Conservation (phyloP, 2,797 vertebrate genomes). For the Gymnopithys bicolor region DNA sequence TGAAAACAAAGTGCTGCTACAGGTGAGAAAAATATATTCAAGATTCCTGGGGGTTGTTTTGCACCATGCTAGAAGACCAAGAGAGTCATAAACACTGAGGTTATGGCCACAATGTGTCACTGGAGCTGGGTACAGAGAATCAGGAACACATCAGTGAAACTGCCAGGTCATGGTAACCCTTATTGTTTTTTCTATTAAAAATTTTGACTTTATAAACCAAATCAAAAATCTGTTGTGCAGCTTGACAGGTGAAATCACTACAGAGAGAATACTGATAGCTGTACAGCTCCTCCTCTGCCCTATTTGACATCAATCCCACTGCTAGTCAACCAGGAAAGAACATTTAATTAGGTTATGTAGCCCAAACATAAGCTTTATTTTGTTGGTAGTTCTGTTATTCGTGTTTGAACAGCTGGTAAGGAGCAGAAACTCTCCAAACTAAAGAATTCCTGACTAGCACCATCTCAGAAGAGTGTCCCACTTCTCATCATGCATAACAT, state of each 20-base stretch:
- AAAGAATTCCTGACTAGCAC: background rate
- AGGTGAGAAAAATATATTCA: background rate
- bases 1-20: background rate
- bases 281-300: background rate
- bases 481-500: background rate
- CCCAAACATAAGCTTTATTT: background rate
- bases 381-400: background rate
- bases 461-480: background rate
- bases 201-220: background rate
- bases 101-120: background rate
- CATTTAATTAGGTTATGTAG: background rate
- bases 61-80: background rate
- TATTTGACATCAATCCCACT: background rate
- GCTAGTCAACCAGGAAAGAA: background rate
- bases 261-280: constrained; percentile 4
- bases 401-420: background rate
- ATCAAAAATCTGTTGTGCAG: background rate
- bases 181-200: background rate
- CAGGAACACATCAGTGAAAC: background rate
- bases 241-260: background rate
- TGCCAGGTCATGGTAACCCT: background rate
- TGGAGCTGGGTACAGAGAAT: background rate
- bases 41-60: background rate
- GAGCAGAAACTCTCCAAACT: background rate
- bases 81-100: background rate